Base-by-base conservation (phyloP, 2,888 invertebrate species). In the Lagria hirta region DNA sequence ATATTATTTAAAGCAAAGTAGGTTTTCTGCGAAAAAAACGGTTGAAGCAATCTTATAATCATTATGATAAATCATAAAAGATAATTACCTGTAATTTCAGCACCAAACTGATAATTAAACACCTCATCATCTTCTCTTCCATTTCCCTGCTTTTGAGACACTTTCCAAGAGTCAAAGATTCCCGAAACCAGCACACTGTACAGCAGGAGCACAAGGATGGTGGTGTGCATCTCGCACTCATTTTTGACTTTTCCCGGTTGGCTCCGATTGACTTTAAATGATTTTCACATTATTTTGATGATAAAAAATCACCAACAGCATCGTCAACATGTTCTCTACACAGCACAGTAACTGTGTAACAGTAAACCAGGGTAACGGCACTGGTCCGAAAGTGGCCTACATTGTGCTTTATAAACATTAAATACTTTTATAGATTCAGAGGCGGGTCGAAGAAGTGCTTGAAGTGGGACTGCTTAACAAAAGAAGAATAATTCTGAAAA, bases 341-440 rank as follows among this genome's bases (percentile, higher is more conserved):
- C n/a, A 12, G 23, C 10, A 27, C 23, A 43, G 23, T 22, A 37
- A 47, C 32, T 24, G 38, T 35, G 32, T 61, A 62, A 62, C 61
- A 61, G 62, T 61, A 61, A 57, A 52, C 52, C 50, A 50, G 52
- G 54, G 43, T 61, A 62, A 62, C 63, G 62, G 62, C 55, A 62
- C 56, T 49, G 42, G 48, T 51, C 59, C 55, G 57, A 62, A 63
- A 60, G 58, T 60, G 59, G 57, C 63, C 63, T 55, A 62, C 60
- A 57, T 61, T 50, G 38, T 34, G 27, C 16, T 30, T 17, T 27
- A 30, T n/a, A 30, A n/a, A n/a, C n/a, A n/a, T n/a, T n/a, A n/a
- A n/a, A n/a, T n/a, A n/a, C n/a, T n/a, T n/a, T n/a, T n/a, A n/a
- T n/a, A n/a, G n/a, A n/a, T n/a, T n/a, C n/a, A n/a, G n/a, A n/a